Evolutionary conservation across 2,113 vertebrate genomes (phyloP), one percentile per base, ranked within the genome.

Genomic region (Pitta sordida): DNA sequence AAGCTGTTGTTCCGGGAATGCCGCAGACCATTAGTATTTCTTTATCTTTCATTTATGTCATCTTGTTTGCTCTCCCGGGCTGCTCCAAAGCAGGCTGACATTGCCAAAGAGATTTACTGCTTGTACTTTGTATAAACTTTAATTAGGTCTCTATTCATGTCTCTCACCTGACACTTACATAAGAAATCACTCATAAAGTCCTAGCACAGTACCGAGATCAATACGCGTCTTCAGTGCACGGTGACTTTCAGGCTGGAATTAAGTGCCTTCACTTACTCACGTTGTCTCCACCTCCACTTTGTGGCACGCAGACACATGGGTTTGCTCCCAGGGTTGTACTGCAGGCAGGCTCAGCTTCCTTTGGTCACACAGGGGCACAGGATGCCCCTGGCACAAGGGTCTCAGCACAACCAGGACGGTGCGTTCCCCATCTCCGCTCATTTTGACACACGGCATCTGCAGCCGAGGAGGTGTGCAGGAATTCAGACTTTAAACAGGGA

Each of bases 181-280:
- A 95, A 96, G 96, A 95, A 96, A 96, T 94, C 96, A 96, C 93
- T 97, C 96, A 96, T 94, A 94, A 95, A 95, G 52, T 43, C 86
- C 93, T 12, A 68, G n/a, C 90, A 18, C 75, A 58, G 93, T 32
- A 83, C 9, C 0, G 93, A 86, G 95, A 96, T 96, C 94, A 68
- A 95, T 96, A 86, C 75, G 2, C 0, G 62, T 48, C 93, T 71
- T 60, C 55, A 94, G 78, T 3, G 7, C 85, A 43, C 56, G 3
- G 75, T 88, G 91, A 94, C 89, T 95, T 91, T 67, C 93, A 83
- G 88, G 79, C 75, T 95, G 90, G 78, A 95, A 95, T 95, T 74
- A 86, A 94, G 93, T 83, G 85, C 60, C 85, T 94, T 77, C 82
- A 29, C 75, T 83, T 88, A 60, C 90, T 67, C 76, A 20, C 68